Evolutionary conservation across 2,113 vertebrate species (phyloP), one percentile per base, ranked within the genome.

Genomic region (Dasyurus viverrinus): DNA sequence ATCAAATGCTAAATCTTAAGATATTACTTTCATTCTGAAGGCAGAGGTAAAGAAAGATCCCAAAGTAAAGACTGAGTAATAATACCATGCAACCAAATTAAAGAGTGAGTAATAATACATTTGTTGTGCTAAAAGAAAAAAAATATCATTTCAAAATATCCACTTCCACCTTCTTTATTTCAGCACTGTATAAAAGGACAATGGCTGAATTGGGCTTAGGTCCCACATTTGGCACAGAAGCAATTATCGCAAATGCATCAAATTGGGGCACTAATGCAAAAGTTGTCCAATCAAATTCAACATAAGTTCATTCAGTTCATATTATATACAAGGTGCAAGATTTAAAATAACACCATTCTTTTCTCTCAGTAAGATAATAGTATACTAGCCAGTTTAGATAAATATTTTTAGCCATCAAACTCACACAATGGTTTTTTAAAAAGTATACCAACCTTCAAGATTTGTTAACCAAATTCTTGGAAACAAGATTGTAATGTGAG

Each of bases 401-500:
- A 84, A 84, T 1, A 42, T 19, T 76, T 3, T 42, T n/a, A 84
- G 42, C n/a, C 52, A 10, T 76, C 26, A 93, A 36, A 42, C 92
- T 54, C 90, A 93, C 57, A 90, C 53, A 53, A 30, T 60, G 89
- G 46, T 47, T 93, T 96, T 53, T 89, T 93, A 89, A 57, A 23
- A 2, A 36, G 68, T 84, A 42, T 19, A 42, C n/a, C n/a, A 84
- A 42, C 68, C 5, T 42, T 42, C 2, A 53, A 91, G 92, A 91
- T 55, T 53, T 93, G 90, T 60, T 95, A 84, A 94, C 22, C 54
- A 92, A 27, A 89, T 94, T 93, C 46, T 42, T 91, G 92, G 42
- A 94, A 89, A 95, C 93, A 42, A 90, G 52, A 90, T 89, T 92
- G 54, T 53, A 91, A 94, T 91, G 27, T 94, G 54, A 94, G 92